A percentile compares a stretch with the other conserved stretches of the same genome.
phyloP scores from a whole-genome alignment of 92 coral and sea anemone genomes.

The Epizoanthus illoricatus region DNA sequence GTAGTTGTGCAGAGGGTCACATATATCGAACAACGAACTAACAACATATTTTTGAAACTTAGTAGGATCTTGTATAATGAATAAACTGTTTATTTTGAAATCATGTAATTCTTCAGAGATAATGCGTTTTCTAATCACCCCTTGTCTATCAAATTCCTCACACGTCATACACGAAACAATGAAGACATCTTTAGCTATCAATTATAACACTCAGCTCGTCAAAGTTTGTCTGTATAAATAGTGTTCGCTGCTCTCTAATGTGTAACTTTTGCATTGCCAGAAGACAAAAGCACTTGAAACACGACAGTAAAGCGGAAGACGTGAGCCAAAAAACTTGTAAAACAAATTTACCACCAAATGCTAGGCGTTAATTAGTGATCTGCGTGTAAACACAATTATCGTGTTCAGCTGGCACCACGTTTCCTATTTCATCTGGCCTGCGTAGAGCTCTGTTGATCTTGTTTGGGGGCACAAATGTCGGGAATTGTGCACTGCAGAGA shows the following conservation, averaged over 20 bases:
- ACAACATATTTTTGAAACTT: slow-evolving; percentile 1
- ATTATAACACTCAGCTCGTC: not conserved
- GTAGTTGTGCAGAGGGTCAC: not conserved
- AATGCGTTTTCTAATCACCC: not conserved
- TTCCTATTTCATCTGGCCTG: too few relatives aligned
- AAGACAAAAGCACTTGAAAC: not conserved
- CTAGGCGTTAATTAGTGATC: too few relatives aligned
- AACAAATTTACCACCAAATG: too few relatives aligned
- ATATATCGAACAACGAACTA: not conserved
- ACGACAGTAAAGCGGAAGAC: too few relatives aligned
- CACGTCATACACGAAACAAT: slow-evolving; percentile 3
- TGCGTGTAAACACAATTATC: too few relatives aligned
- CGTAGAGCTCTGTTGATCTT: too few relatives aligned
- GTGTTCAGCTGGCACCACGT: too few relatives aligned
- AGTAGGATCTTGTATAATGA: not conserved
- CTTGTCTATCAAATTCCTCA: not conserved
- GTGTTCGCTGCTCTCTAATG: not conserved
- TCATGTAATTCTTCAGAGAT: not conserved
- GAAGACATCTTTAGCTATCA: not conserved
- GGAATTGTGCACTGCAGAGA: too few relatives aligned
- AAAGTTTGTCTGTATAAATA: not conserved
- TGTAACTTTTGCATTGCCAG: too few relatives aligned
- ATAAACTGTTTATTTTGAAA: slow-evolving; percentile 1
- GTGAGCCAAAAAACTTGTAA: too few relatives aligned
- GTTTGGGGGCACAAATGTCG: too few relatives aligned